Conservation (phyloP, 2,888 invertebrate species). For the Agrochola lota region DNA sequence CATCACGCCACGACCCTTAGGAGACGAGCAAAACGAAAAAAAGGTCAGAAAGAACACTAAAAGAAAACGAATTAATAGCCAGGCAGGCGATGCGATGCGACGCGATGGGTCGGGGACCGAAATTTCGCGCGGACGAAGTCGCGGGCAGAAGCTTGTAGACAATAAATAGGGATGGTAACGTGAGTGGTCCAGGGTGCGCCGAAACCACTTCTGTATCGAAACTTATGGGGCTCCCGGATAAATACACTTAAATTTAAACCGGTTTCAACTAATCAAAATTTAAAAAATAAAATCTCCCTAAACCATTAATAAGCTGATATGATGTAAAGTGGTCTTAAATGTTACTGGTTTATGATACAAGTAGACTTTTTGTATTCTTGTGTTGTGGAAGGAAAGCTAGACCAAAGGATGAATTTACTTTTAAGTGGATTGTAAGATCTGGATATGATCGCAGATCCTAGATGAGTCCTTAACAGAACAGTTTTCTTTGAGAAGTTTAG, state of each 20-base stretch:
- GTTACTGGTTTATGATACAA: neutral
- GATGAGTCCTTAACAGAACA: neutral
- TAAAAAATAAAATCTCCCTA: neutral
- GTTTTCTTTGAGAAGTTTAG: neutral
- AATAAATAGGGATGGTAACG: neutral
- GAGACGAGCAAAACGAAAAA: too few relatives aligned
- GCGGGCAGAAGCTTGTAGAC: too few relatives aligned
- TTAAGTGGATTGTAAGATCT: neutral
- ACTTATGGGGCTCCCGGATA: neutral
- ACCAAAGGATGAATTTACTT: constrained; percentile 21
- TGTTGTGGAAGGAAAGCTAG: neutral
- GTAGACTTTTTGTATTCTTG: neutral
- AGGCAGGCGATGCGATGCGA: too few relatives aligned
- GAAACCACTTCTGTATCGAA: neutral
- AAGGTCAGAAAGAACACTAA: too few relatives aligned
- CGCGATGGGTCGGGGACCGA: too few relatives aligned
- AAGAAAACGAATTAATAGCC: too few relatives aligned
- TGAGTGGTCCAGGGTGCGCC: neutral
- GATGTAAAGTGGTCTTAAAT: neutral
- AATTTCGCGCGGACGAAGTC: too few relatives aligned
- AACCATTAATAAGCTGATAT: neutral
- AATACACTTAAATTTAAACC: neutral
- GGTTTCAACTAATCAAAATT: neutral
- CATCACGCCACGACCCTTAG: too few relatives aligned
- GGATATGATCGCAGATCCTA: neutral